Percentiles rank a stretch among this genome's conserved stretches.
Evolutionary conservation across 1,140 invertebrate genomes (phyloP).

Genomic region (silkworm (Bombyx mori)): ASM3026992v2 NC_085124.1:5909501-5910000

Average conservation of each 20-base stretch:
- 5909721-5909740: slow-evolving; percentile 52
- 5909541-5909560: too few species aligned
- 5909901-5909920: slow-evolving; percentile 17
- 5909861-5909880: slow-evolving; percentile 62
- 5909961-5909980: slow-evolving; percentile 21
- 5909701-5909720: slow-evolving; percentile 42
- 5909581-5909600: not conserved
- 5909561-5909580: too few species aligned
- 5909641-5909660: slow-evolving; percentile 27
- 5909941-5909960: slow-evolving; percentile 15
- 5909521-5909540: too few species aligned
- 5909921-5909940: slow-evolving; percentile 27
- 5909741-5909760: slow-evolving; percentile 68
- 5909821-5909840: slow-evolving; percentile 45
- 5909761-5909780: slow-evolving; percentile 52
- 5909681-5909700: slow-evolving; percentile 24
- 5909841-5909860: slow-evolving; percentile 46
- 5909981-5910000: slow-evolving; percentile 13
- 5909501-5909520: too few species aligned
- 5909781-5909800: slow-evolving; percentile 51
- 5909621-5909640: slow-evolving; percentile 22
- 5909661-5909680: slow-evolving; percentile 63
- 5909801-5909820: slow-evolving; percentile 45
- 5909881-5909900: slow-evolving; percentile 39
- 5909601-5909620: not conserved